Base-by-base conservation (phyloP, 1,140 invertebrate species). In the Drosophila jambulina region DNA sequence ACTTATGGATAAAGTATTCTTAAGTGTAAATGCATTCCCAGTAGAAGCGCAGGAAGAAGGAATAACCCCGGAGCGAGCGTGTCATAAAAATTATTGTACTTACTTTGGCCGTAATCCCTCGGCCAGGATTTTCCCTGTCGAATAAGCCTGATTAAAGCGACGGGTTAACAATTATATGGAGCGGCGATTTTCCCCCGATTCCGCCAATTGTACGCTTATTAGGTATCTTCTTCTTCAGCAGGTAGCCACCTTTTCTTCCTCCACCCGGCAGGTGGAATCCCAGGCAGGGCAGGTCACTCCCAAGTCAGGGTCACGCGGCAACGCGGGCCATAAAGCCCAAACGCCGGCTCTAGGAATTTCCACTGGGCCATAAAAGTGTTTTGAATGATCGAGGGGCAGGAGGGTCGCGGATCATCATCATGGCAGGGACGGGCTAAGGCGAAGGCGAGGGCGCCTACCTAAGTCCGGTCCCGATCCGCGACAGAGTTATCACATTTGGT, bases 401-500 rank as follows among this genome's bases (percentile, higher is more conserved):
- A 29, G 38, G 25, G 17, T 32, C 45, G 79, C 49, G 62, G 79
- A 78, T 82, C 68, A 82, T 82, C 63, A 84, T 83, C 58, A 83
- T 56, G 65, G 42, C 36, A 60, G 42, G 38, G 45, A 58, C 19
- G n/a, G 25, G 12, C 27, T 38, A 43, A 13, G 15, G n/a, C n/a
- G 40, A 34, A 34, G 40, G 4, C 27, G 15, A 23, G 34, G 23
- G 15, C 15, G 72, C 34, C 43, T 60, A 74, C 46, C 76, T 76
- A 83, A 72, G 63, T 69, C 74, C 4, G 38, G 15, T 3, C 27
- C 15, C 51, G 43, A 17, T 10, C 45, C 25, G 54, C 17, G 46
- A 49, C 61, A 88, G 80, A 84, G 84, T 91, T 88, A 91, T 91
- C 88, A 91, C 81, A 85, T 91, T 80, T 74, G 29, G 81, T 82